These are phyloP conservation scores for Caiman crocodilus DNA, from an alignment of 2,797 vertebrate genomes.

Conservation along the genomic window DNA sequence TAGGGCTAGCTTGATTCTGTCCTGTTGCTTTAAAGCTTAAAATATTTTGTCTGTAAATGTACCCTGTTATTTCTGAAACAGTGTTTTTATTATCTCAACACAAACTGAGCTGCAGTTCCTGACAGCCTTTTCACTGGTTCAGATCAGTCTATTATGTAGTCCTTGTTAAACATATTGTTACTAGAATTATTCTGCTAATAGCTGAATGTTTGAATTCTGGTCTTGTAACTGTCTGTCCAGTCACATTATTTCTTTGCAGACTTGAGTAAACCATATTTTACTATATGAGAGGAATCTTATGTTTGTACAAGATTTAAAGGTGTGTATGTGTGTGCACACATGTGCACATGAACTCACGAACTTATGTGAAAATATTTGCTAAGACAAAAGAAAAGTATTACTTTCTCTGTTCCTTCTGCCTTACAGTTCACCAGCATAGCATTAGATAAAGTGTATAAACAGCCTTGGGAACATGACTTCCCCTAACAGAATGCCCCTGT, in stretches of 20 bases:
- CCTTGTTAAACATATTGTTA: not conserved
- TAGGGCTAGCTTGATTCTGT: conserved; percentile 9
- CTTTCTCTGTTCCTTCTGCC: not conserved
- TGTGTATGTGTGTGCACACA: not conserved
- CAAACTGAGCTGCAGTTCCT: not conserved
- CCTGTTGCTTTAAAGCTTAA: conserved; percentile 18
- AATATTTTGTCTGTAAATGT: conserved; percentile 22
- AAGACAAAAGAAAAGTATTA: not conserved
- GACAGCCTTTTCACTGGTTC: conserved; percentile 7
- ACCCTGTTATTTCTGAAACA: not conserved
- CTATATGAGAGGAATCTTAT: not conserved
- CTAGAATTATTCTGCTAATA: not conserved
- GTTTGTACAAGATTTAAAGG: not conserved
- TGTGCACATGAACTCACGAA: not conserved
- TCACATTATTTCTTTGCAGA: not conserved
- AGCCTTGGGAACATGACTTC: too few relatives aligned
- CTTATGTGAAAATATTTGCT: not conserved
- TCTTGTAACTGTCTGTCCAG: not conserved
- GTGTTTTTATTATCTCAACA: not conserved
- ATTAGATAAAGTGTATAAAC: too few relatives aligned
- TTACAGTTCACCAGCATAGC: not conserved
- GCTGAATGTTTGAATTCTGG: not conserved
- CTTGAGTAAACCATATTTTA: not conserved
- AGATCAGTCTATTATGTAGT: not conserved
- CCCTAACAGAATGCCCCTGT: too few relatives aligned